Evolutionary conservation across 2,888 invertebrate species (phyloP).

Genomic region (Eupithecia tripunctaria): DNA sequence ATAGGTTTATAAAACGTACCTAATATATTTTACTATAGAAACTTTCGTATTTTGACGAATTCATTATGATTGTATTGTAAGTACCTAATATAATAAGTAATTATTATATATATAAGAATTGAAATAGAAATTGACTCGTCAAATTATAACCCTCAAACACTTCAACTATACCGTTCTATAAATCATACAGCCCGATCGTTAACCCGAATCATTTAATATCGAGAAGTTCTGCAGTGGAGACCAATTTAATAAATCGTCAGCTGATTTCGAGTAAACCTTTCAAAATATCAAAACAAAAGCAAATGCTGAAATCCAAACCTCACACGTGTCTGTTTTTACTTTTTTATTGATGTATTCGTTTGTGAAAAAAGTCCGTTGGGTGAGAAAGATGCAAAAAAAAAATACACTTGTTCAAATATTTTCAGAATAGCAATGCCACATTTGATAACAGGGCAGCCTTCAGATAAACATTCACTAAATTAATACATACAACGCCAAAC

Average conservation of each 20-base stretch:
- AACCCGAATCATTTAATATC: conserved; percentile 37
- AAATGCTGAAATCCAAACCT: neutral
- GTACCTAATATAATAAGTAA: neutral
- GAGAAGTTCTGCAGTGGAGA: conserved; percentile 32
- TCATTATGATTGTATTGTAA: too few relatives aligned
- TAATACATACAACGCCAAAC: conserved; percentile 20
- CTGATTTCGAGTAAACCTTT: conserved; percentile 27
- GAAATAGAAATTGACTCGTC: neutral
- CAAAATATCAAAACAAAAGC: neutral
- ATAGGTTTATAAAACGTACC: neutral
- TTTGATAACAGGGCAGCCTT: neutral
- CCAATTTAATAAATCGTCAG: conserved; percentile 41
- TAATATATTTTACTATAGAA: too few relatives aligned
- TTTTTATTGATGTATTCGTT: too few relatives aligned
- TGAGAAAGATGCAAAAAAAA: too few relatives aligned
- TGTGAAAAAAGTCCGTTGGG: too few relatives aligned
- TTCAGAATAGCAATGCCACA: neutral
- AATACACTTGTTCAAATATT: too few relatives aligned
- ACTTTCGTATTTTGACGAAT: too few relatives aligned
- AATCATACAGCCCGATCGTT: conserved; percentile 30
- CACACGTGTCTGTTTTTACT: neutral
- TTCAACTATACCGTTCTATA: conserved; percentile 10
- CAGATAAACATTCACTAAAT: conserved; percentile 19
- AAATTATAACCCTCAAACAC: neutral
- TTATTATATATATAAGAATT: too few relatives aligned